A percentile compares a stretch with the other conserved stretches of the same genome.
phyloP scores from a whole-genome alignment of 2,113 vertebrate species.

The Sander vitreus region DNA sequence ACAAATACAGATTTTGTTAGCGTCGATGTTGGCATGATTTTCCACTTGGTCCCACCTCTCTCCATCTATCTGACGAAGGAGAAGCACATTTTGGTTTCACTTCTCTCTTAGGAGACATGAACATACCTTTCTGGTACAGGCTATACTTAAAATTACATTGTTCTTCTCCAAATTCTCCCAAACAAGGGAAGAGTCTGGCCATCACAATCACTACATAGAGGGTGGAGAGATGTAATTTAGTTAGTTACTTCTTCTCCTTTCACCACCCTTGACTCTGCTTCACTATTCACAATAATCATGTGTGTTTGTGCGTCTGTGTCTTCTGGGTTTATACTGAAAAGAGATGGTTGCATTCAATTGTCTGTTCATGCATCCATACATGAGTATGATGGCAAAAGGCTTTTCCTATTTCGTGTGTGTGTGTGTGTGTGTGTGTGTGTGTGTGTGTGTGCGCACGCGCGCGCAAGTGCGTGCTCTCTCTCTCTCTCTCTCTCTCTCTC shows the following conservation, averaged over 20 bases:
- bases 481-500: slow-evolving; percentile 34
- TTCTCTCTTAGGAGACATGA: background rate
- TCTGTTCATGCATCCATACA: slow-evolving; percentile 46
- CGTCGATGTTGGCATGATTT: background rate
- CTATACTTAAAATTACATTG: background rate
- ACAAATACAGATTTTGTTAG: background rate
- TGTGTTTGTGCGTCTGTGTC: slow-evolving; percentile 29
- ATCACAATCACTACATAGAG: no score
- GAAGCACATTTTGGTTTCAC: background rate
- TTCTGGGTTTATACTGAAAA: slow-evolving; percentile 37
- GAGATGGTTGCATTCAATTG: slow-evolving; percentile 29
- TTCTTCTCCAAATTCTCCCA: background rate
- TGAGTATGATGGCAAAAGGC: slow-evolving; percentile 54
- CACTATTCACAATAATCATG: slow-evolving; percentile 6
- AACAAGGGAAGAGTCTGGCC: background rate
- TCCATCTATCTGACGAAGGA: background rate
- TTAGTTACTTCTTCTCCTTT: background rate
- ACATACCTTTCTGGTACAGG: background rate
- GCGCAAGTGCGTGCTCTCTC: slow-evolving; percentile 23
- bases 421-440: slow-evolving; percentile 33
- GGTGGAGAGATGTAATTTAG: no score
- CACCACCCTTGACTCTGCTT: slow-evolving; percentile 9
- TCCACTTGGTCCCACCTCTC: background rate
- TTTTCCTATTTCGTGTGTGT: slow-evolving; percentile 50
- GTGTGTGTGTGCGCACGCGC: slow-evolving; percentile 8